A percentile compares a stretch with the other conserved stretches of the same genome.
phyloP scores from a whole-genome alignment of 1,140 invertebrate species.

The Aphaenogaster rudis region DNA sequence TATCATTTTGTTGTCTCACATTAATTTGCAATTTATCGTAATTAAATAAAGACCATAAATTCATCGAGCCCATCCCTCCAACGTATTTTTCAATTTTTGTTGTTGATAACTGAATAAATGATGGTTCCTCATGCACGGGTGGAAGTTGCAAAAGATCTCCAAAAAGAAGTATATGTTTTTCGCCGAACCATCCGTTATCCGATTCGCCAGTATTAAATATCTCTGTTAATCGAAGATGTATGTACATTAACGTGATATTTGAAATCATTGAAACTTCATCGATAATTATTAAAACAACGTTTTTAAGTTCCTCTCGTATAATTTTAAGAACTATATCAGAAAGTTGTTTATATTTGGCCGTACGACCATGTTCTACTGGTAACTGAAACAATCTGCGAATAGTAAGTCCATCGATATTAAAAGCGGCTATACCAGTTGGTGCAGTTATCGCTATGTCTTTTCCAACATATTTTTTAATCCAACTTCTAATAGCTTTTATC shows the following conservation, averaged over 20 bases:
- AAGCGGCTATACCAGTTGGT: slow-evolving; percentile 71
- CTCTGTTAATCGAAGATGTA: slow-evolving; percentile 70
- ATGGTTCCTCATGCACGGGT: too few relatives aligned
- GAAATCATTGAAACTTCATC: slow-evolving; percentile 75
- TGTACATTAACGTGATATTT: slow-evolving; percentile 77
- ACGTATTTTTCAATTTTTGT: too few relatives aligned
- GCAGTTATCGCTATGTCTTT: slow-evolving; percentile 75
- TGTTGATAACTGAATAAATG: too few relatives aligned
- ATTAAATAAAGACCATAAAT: too few relatives aligned
- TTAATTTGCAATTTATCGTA: too few relatives aligned
- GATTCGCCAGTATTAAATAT: slow-evolving; percentile 67
- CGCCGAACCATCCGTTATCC: too few relatives aligned
- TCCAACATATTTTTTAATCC: slow-evolving; percentile 60
- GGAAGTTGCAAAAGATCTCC: too few relatives aligned
- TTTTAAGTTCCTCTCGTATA: slow-evolving; percentile 64
- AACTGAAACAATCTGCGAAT: slow-evolving; percentile 45
- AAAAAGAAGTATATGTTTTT: too few relatives aligned
- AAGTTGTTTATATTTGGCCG: slow-evolving; percentile 63
- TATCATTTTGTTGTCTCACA: too few relatives aligned
- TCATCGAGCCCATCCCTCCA: too few relatives aligned
- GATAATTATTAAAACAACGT: slow-evolving; percentile 78
- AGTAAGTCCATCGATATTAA: neutral
- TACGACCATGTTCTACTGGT: slow-evolving; percentile 63
- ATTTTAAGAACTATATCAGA: slow-evolving; percentile 68
- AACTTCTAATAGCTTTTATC: neutral